Evolutionary conservation across 2,888 invertebrate genomes (phyloP), one percentile per base, ranked within the genome.

Genomic region (Leuctra nigra): DNA sequence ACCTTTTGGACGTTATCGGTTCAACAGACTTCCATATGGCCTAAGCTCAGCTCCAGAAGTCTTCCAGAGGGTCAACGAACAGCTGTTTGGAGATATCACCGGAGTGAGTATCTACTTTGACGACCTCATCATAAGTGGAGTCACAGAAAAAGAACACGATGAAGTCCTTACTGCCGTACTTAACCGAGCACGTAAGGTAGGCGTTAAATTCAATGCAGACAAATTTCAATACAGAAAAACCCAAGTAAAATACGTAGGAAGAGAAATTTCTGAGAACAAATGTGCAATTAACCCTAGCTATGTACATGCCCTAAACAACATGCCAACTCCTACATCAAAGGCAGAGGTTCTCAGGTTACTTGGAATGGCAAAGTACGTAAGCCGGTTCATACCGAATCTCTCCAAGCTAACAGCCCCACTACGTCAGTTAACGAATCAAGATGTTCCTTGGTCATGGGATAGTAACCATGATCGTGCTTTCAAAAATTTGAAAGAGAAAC

Each of bases 111-210:
- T 55, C 11, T 29, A 54, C n/a, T 59, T 24, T 39, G 60, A 59
- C 29, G 61, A 61, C 25, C 9, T 61, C 2, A 61, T 61, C 23
- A 48, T 59, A 9, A 25, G 56, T n/a, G 61, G 61, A 20, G 22
- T 13, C 11, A 44, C 54, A 9, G 59, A 59, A 22, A 23, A 14
- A 4, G 60, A 60, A 39, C 58, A 60, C 38, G 59, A 60, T 48
- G 23, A 18, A 16, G 56, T 56, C 29, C 46, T 60, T 4, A 14
- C 44, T 18, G 29, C 25, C 20, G 16, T 56, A 16, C 11, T 56
- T 22, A 4, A 56, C 6, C 13, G 56, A 11, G 50, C 50, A 11
- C 33, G 16, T 18, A 22, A n/a, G 6, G 3, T n/a, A 1, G 52
- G 52, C n/a, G 20, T 50, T 6, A 54, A 36, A 22, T 55, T 55